Conservation (phyloP, 2,888 invertebrate species). For the Druceiella hillmani region DNA sequence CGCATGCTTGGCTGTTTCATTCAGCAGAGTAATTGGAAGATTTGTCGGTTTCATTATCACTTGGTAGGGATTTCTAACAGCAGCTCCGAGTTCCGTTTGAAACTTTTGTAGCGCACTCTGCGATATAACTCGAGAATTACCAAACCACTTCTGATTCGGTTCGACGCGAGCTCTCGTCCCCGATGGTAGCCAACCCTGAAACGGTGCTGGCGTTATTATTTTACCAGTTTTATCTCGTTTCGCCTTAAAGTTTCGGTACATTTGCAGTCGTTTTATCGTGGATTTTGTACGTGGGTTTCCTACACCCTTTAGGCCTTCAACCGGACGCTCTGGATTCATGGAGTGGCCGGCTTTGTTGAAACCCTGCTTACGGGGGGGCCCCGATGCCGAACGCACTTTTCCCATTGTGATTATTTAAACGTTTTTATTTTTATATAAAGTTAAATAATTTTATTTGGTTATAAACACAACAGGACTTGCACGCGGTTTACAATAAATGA, state of each 20-base stretch:
- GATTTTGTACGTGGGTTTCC: slow-evolving; percentile 81
- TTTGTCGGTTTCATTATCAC: slow-evolving; percentile 96
- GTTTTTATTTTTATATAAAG: no score
- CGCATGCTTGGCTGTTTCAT: slow-evolving; percentile 85
- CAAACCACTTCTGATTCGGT: slow-evolving; percentile 98
- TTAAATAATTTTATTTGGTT: no score
- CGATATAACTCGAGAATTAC: slow-evolving; percentile 94
- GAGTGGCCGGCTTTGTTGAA: slow-evolving; percentile 86
- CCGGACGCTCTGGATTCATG: slow-evolving; percentile 88
- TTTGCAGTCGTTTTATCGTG: slow-evolving; percentile 94
- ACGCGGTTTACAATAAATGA: no score
- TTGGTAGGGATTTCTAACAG: slow-evolving; percentile 93
- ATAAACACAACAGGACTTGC: no score
- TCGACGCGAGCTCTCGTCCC: slow-evolving; percentile 93
- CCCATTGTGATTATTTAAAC: slow-evolving; percentile 57
- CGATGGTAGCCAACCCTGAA: slow-evolving; percentile 83
- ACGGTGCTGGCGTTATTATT: slow-evolving; percentile 92
- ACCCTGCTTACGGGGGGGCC: slow-evolving; percentile 76
- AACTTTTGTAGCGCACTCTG: slow-evolving; percentile 86
- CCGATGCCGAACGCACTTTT: slow-evolving; percentile 66
- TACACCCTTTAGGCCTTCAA: slow-evolving; percentile 75
- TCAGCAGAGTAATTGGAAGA: slow-evolving; percentile 88
- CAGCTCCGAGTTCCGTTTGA: slow-evolving; percentile 92
- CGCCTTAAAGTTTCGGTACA: slow-evolving; percentile 98
- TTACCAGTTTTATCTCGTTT: slow-evolving; percentile 86